These are phyloP conservation scores for Nymphalis c-album DNA, from an alignment of 2,888 invertebrate genomes.

Conservation along the genomic window DNA sequence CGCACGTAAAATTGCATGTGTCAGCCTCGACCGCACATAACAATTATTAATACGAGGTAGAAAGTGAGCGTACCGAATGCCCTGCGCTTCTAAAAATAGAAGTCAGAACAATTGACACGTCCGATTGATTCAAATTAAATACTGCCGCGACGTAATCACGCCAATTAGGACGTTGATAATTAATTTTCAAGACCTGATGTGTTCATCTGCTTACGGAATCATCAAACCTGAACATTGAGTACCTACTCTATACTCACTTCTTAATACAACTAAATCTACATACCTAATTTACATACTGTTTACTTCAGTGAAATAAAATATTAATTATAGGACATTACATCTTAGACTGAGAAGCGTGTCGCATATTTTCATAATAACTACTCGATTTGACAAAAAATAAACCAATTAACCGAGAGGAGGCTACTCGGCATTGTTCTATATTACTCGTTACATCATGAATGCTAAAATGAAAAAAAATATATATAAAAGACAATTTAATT, in stretches of 20 bases:
- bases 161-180: slow-evolving; percentile 17
- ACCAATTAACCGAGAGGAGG: no score
- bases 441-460: no score
- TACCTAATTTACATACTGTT: no score
- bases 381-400: no score
- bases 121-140: slow-evolving; percentile 48
- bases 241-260: not conserved
- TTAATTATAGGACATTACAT: no score
- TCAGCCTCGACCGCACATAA: slow-evolving; percentile 67
- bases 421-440: no score
- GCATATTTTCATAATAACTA: no score
- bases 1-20: slow-evolving; percentile 81
- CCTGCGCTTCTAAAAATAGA: slow-evolving; percentile 69
- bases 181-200: slow-evolving; percentile 2
- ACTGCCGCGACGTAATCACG: slow-evolving; percentile 44
- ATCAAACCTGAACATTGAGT: not conserved
- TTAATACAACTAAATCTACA: not conserved
- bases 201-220: not conserved
- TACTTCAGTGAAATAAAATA: no score
- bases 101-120: slow-evolving; percentile 66
- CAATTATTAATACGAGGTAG: slow-evolving; percentile 75
- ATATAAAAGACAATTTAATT: no score
- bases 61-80: slow-evolving; percentile 70
- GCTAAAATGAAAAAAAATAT: no score
- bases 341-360: no score